These are phyloP conservation scores for Sus scrofa DNA, from an alignment of 2,113 vertebrate genomes.

Conservation along the genomic window T2T-Sscrofa CM000824.6:191002001-191002500, in stretches of 20 bases:
- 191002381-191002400: background rate
- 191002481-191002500: too few relatives aligned
- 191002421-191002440: too few relatives aligned
- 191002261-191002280: background rate
- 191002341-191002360: background rate
- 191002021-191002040: background rate
- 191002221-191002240: background rate
- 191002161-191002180: background rate
- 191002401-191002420: too few relatives aligned
- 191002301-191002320: background rate
- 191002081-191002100: background rate
- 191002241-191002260: background rate
- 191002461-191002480: too few relatives aligned
- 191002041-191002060: background rate
- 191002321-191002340: background rate
- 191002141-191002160: background rate
- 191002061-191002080: background rate
- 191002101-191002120: constrained; percentile 5
- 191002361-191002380: background rate
- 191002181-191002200: background rate
- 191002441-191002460: too few relatives aligned
- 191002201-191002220: background rate
- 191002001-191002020: background rate
- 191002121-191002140: background rate
- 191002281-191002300: background rate